Evolutionary conservation across 2,888 invertebrate genomes (phyloP), one percentile per base, ranked within the genome.

Genomic region (Epinotia ramella): DNA sequence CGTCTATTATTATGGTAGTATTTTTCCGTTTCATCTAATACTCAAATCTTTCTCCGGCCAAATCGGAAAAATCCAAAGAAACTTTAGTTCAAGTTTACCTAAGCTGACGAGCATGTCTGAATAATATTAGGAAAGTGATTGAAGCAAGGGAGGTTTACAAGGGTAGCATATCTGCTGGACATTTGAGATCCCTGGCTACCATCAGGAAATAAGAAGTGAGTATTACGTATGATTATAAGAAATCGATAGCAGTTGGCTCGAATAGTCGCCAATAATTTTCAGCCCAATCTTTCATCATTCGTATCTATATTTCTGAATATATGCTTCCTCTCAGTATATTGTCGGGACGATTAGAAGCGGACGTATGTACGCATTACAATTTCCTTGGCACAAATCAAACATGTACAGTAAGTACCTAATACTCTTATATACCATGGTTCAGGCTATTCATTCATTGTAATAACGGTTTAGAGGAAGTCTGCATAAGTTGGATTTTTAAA

Each of bases 381-480:
- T 53, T 53, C 53, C n/a, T 5, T 53, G 53, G 53, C 53, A 53
- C 53, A n/a, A 49, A 53, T 6, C n/a, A n/a, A 53, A 53, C 53
- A 53, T 53, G n/a, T 53, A 53, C n/a, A 53, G 53, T 53, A 53
- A 53, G 53, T 53, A 53, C 53, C 53, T 53, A 53, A 53, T 53
- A 28, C 24, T 28, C 24, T 2, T 28, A 53, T 53, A 53, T 6
- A 53, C n/a, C 53, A 53, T 53, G n/a, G n/a, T n/a, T n/a, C n/a
- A n/a, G 53, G n/a, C 12, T 49, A 49, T 49, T 49, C 7, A 7
- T 40, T 40, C 2, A 40, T 33, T 33, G 7, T 33, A 33, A 33
- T 7, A 9, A 40, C 9, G 9, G 9, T 40, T 16, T 0, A 49
- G 49, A 49, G 49, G 49, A 49, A 1, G 5, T 5, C 6, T n/a